A percentile compares a stretch with the other conserved stretches of the same genome.
phyloP scores from a whole-genome alignment of 1,140 invertebrate species.

The Eriosoma lanigerum region DNA sequence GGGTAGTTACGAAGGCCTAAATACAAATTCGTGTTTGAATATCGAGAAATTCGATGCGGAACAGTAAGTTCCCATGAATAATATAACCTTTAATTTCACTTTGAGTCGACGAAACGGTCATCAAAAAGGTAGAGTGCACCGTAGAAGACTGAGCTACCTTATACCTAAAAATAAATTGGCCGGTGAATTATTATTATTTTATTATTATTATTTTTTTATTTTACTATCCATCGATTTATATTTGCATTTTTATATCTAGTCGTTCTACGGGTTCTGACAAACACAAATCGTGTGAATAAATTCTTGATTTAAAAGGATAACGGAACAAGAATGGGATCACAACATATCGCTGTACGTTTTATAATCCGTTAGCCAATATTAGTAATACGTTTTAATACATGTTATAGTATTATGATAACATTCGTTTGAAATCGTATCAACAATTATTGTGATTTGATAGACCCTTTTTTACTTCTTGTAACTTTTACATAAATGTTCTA shows the following conservation, averaged over 20 bases:
- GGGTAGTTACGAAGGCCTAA: neutral
- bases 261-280: neutral
- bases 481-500: too few species aligned
- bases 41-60: neutral
- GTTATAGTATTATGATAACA: too few species aligned
- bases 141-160: too few species aligned
- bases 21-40: slow-evolving; percentile 17
- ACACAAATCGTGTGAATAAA: neutral
- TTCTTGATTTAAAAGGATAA: neutral
- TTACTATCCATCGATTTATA: neutral
- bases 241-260: neutral
- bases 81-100: neutral
- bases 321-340: neutral
- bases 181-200: neutral
- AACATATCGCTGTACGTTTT: neutral
- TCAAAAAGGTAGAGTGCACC: neutral
- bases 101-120: neutral
- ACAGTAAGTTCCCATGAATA: neutral
- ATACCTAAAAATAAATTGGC: too few species aligned
- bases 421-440: too few species aligned
- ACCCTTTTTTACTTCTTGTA: too few species aligned
- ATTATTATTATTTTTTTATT: neutral
- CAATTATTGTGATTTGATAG: too few species aligned
- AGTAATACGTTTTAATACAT: neutral
- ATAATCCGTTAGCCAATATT: neutral